phyloP scores from a whole-genome alignment of 2,888 invertebrate species.

The Eumerus sabulonum region DNA sequence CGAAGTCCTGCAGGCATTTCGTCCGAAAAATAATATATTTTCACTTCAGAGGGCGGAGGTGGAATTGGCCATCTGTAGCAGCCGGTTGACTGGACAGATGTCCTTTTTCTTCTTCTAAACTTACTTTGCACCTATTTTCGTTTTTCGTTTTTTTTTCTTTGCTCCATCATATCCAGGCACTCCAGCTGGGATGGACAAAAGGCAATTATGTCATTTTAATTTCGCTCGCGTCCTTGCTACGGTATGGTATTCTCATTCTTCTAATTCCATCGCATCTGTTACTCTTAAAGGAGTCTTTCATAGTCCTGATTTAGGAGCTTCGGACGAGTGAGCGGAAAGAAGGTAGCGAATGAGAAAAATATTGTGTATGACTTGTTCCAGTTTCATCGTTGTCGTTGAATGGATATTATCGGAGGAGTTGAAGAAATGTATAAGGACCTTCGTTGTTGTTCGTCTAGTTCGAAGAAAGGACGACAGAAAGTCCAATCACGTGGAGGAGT shows the following conservation, averaged over 20 bases:
- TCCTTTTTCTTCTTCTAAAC: constrained; percentile 14
- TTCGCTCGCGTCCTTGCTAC: constrained; percentile 47
- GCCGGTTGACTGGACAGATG: constrained; percentile 59
- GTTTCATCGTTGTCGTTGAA: not conserved
- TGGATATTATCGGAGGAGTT: not conserved
- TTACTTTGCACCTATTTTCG: not conserved
- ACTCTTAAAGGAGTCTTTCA: constrained; percentile 14
- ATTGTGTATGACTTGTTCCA: constrained; percentile 5
- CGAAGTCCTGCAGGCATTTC: constrained; percentile 36
- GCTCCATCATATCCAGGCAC: constrained; percentile 8
- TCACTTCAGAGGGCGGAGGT: not conserved
- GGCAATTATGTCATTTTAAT: constrained; percentile 67
- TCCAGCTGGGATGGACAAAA: constrained; percentile 56
- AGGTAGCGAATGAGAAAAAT: constrained; percentile 9
- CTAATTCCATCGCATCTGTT: constrained; percentile 38
- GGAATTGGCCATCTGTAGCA: constrained; percentile 64
- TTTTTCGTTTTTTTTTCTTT: constrained; percentile 15
- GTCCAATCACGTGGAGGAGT: constrained; percentile 61
- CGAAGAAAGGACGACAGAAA: constrained; percentile 5
- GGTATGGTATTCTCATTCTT: constrained; percentile 19
- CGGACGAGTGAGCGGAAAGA: too few species aligned
- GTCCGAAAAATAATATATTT: constrained; percentile 34
- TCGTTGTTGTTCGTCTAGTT: too few species aligned
- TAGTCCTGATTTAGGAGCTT: not conserved
- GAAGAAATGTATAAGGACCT: constrained; percentile 17